These are phyloP conservation scores for Myiotriccus ornatus DNA, from an alignment of 2,797 vertebrate genomes.

Conservation along the genomic window DNA sequence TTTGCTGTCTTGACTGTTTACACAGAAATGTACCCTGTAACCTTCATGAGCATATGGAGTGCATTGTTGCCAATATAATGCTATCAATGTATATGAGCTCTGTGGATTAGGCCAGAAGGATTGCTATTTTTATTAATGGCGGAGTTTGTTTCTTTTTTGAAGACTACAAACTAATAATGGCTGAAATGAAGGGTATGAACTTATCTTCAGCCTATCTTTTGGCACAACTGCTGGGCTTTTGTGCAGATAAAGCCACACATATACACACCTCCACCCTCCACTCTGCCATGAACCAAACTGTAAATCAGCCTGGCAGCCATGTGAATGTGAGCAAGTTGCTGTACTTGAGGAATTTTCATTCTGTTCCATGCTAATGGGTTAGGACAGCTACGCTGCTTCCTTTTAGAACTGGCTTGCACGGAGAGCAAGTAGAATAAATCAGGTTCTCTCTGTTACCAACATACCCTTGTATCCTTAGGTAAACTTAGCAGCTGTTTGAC, in stretches of 20 bases:
- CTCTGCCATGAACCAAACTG: neutral
- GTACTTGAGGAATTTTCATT: neutral
- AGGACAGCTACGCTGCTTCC: neutral
- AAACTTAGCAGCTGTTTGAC: constrained; percentile 4
- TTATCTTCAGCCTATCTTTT: neutral
- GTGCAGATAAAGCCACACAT: neutral
- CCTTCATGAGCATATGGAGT: constrained; percentile 29
- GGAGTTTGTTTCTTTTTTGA: neutral
- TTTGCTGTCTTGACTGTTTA: constrained; percentile 72
- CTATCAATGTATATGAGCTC: neutral
- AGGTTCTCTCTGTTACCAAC: neutral
- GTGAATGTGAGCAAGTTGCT: neutral
- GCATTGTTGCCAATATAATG: constrained; percentile 1
- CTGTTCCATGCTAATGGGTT: neutral
- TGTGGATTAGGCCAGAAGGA: neutral
- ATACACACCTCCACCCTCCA: too few species aligned
- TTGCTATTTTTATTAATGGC: neutral
- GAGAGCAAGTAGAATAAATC: neutral
- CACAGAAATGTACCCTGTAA: constrained; percentile 13
- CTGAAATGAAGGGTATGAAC: neutral
- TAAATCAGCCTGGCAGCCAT: neutral
- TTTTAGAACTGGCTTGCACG: neutral
- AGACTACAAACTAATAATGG: neutral
- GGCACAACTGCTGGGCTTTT: neutral
- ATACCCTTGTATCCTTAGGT: neutral